A percentile compares a stretch with the other conserved stretches of the same genome.
Evolutionary conservation across 2,888 invertebrate species (phyloP).

Genomic region (Agrypnus murinus): DNA sequence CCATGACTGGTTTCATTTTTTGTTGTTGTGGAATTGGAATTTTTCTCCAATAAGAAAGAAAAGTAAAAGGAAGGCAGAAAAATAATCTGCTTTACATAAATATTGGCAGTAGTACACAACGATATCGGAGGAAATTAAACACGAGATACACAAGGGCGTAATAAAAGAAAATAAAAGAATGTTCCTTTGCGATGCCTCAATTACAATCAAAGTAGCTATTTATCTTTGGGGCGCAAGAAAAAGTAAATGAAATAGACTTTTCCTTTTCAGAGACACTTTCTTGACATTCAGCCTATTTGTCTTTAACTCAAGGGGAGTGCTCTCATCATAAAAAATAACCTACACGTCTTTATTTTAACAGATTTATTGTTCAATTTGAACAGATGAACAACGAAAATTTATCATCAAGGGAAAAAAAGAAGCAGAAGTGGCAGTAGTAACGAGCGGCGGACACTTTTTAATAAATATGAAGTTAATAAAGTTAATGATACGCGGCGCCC

Average conservation of each 20-base stretch:
- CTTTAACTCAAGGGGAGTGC: conserved; percentile 36
- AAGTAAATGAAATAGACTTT: conserved; percentile 41
- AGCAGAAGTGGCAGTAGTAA: no score
- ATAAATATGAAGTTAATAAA: conserved; percentile 32
- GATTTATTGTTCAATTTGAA: conserved; percentile 34
- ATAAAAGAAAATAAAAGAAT: conserved; percentile 32
- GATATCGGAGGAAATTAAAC: background rate
- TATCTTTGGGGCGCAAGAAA: conserved; percentile 37
- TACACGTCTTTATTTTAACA: conserved; percentile 33
- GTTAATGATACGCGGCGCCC: background rate
- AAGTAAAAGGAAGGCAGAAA: background rate
- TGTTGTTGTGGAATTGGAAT: background rate
- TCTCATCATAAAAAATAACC: conserved; percentile 37
- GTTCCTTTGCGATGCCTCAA: conserved; percentile 35
- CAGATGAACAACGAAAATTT: conserved; percentile 18
- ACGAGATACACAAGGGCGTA: conserved; percentile 25
- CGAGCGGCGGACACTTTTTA: conserved; percentile 14
- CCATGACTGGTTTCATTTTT: background rate
- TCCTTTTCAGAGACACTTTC: conserved; percentile 34
- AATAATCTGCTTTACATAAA: no score
- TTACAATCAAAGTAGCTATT: conserved; percentile 45
- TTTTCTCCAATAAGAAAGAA: background rate
- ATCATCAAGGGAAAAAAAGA: conserved; percentile 28
- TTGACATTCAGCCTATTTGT: conserved; percentile 39
- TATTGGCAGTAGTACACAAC: background rate